Evolutionary conservation across 2,888 invertebrate species (phyloP).

Genomic region (Oscheius sp.): DNA sequence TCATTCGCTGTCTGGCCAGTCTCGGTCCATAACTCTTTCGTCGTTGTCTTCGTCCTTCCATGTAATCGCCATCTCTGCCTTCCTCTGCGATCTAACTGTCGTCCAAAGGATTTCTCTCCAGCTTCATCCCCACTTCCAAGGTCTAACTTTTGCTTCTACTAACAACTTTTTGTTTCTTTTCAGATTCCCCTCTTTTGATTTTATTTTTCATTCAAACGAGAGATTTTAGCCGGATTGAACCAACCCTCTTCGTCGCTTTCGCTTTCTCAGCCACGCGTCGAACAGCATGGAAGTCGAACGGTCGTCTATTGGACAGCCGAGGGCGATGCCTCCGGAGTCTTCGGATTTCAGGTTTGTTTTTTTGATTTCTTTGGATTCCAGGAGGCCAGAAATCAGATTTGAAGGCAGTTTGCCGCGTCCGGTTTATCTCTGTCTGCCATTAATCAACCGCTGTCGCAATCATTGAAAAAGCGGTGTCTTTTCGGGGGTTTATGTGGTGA

Average conservation of each 20-base stretch:
- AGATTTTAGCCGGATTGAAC: conserved; percentile 25
- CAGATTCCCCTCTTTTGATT: neutral
- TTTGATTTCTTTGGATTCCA: too few species aligned
- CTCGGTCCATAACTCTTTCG: conserved; percentile 16
- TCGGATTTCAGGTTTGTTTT: conserved; percentile 62
- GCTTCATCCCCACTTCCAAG: conserved; percentile 27
- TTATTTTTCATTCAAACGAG: too few species aligned
- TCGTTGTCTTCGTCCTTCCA: conserved; percentile 14
- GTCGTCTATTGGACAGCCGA: conserved; percentile 61
- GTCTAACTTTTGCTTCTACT: neutral
- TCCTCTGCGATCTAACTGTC: conserved; percentile 18
- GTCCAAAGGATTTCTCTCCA: conserved; percentile 26
- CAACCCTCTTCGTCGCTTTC: conserved; percentile 32
- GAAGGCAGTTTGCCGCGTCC: neutral
- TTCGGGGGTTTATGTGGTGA: neutral
- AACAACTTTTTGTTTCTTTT: too few species aligned
- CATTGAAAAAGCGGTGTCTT: conserved; percentile 1
- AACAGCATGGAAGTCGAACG: conserved; percentile 55
- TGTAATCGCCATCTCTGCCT: conserved; percentile 20
- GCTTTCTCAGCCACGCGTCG: conserved; percentile 56
- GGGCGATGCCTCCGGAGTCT: conserved; percentile 54
- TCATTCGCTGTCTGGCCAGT: conserved; percentile 18
- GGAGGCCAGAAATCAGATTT: conserved; percentile 5
- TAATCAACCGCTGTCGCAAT: conserved; percentile 14
- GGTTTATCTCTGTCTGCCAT: conserved; percentile 16